Evolutionary conservation across 2,113 vertebrate genomes (phyloP).

Genomic region (Apteryx owenii): DNA sequence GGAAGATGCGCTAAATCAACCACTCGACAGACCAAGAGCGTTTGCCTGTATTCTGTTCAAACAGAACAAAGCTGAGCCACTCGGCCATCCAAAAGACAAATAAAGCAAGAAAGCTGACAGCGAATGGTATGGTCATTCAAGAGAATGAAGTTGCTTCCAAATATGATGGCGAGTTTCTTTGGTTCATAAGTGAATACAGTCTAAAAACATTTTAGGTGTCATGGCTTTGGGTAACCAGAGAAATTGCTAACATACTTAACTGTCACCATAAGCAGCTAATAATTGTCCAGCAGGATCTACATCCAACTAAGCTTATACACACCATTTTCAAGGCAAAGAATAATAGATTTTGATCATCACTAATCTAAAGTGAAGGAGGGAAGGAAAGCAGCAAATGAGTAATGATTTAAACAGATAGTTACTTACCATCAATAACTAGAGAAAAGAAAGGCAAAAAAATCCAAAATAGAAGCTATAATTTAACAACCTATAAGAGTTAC

Average conservation of each 20-base stretch:
- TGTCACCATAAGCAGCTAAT: background rate
- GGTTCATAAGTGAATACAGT: background rate
- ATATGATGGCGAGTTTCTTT: background rate
- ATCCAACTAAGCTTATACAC: background rate
- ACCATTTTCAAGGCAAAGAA: background rate
- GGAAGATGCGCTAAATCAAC: background rate
- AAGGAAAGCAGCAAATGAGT: background rate
- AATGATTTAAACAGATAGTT: background rate
- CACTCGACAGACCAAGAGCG: background rate
- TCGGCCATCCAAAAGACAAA: background rate
- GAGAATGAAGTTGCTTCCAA: background rate
- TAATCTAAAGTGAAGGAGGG: background rate
- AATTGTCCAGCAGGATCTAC: background rate
- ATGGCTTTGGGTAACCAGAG: background rate
- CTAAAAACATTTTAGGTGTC: background rate
- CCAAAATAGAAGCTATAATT: background rate
- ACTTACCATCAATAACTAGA: background rate
- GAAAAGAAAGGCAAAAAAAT: background rate
- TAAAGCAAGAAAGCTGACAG: background rate
- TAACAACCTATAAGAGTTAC: background rate
- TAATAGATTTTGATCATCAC: background rate
- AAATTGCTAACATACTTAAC: background rate
- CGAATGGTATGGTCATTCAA: background rate
- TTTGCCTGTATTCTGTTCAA: background rate
- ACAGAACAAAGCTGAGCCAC: background rate